Evolutionary conservation across 2,113 vertebrate genomes (phyloP), one percentile per base, ranked within the genome.

Genomic region (Ptilorrhoa leucosticta): DNA sequence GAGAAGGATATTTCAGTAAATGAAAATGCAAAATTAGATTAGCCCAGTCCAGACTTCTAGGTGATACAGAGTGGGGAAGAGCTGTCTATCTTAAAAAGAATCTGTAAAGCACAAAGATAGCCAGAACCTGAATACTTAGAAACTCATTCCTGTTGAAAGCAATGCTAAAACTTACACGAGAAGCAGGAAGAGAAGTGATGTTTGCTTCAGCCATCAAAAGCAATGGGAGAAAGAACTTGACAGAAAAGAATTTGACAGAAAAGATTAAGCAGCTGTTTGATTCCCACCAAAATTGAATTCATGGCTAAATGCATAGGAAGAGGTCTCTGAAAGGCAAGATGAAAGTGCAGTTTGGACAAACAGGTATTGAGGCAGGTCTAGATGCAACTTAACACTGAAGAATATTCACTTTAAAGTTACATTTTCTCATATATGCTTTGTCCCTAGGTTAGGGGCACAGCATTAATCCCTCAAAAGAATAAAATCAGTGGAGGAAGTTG

Each of bases 251-350:
- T 75, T 81, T 88, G 85, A 94, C 90, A 92, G 80, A 30, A 88
- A 92, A 94, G 88, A 96, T 94, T 86, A 95, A 72, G 83, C 82
- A 94, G 58, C 63, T 90, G 42, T 65, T 93, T 69, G 88, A 88
- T 50, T 92, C 76, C 56, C 0, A 5, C 11, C 50, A 54, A 93
- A 97, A 94, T 50, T 81, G 35, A 93, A 94, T 93, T 93, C 39
- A 58, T 37, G 17, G 58, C 71, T 93, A 93, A 92, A 88, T 8
- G 50, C 79, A 73, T 47, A 90, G 63, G 78, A 83, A 91, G 70
- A 82, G 10, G 11, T 45, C 40, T 50, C 58, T 69, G 50, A 85
- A 88, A 91, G 58, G 54, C 31, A 70, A 87, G 57, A 87, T 87
- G 21, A 69, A 89, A 87, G 48, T 0, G 0, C 23, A 69, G 24